phyloP scores from a whole-genome alignment of 2,888 invertebrate species.

The Romanomermis culicivorax region DNA sequence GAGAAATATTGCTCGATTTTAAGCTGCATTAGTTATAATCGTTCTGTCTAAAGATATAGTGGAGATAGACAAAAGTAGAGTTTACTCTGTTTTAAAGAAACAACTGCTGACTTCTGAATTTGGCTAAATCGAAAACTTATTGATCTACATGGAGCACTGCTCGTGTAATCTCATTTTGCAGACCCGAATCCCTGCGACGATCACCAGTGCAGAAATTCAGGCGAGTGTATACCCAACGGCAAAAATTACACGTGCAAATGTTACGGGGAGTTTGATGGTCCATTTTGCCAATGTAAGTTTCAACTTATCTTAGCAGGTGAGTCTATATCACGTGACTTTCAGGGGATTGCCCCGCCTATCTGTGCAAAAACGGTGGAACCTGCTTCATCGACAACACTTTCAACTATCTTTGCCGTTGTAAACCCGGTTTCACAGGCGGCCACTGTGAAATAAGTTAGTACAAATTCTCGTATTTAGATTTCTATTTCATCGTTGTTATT shows the following conservation, averaged over 20 bases:
- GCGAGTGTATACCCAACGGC: background rate
- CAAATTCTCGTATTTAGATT: too few species aligned
- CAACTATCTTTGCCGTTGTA: background rate
- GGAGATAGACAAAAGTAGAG: too few species aligned
- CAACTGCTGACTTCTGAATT: too few species aligned
- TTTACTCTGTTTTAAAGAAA: too few species aligned
- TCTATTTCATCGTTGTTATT: too few species aligned
- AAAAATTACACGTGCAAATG: conserved; percentile 6
- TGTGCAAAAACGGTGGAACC: conserved; percentile 8
- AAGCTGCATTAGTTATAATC: too few species aligned
- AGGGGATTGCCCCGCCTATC: conserved; percentile 9
- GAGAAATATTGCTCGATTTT: too few species aligned
- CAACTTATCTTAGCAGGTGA: background rate
- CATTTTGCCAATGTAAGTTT: conserved; percentile 3
- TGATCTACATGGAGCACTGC: too few species aligned
- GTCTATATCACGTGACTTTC: background rate
- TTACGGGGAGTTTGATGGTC: conserved; percentile 6
- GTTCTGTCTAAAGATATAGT: too few species aligned
- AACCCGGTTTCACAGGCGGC: background rate
- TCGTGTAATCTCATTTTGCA: too few species aligned
- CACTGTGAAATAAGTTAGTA: background rate
- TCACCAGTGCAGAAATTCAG: conserved; percentile 7
- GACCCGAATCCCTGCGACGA: conserved; percentile 4
- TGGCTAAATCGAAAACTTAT: too few species aligned
- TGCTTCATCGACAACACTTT: conserved; percentile 2